Conservation (phyloP, 2,888 invertebrate genomes). For the Eilema griseolum region DNA sequence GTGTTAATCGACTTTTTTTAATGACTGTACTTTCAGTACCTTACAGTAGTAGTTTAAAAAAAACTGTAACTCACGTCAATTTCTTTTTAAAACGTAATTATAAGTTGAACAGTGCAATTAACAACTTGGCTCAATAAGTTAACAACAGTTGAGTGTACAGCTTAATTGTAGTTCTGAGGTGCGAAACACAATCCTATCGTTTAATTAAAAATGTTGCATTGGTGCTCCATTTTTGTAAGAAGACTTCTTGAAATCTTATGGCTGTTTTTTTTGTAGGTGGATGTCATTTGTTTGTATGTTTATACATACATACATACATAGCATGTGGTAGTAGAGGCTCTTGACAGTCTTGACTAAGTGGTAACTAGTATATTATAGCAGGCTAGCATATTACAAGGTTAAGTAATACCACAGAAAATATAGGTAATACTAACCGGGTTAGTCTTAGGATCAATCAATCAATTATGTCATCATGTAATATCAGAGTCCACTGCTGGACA, state of each 20-base stretch:
- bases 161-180: slow-evolving; percentile 28
- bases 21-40: neutral
- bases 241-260: neutral
- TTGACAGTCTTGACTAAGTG: too few species aligned
- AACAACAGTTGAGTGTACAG: slow-evolving; percentile 29
- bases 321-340: too few species aligned
- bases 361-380: too few species aligned
- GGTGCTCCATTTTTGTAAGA: neutral
- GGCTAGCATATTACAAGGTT: too few species aligned
- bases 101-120: slow-evolving; percentile 32
- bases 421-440: too few species aligned
- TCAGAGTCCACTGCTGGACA: too few species aligned
- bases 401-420: too few species aligned
- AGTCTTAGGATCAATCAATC: too few species aligned
- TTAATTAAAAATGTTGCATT: slow-evolving; percentile 28
- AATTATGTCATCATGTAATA: too few species aligned
- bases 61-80: neutral
- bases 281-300: too few species aligned
- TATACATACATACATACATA: too few species aligned
- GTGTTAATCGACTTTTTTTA: neutral
- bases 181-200: slow-evolving; percentile 7
- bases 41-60: neutral
- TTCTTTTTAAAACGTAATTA: slow-evolving; percentile 23
- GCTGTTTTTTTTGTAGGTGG: neutral
- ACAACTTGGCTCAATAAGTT: slow-evolving; percentile 21